phyloP scores from a whole-genome alignment of 2,797 vertebrate genomes.

The Trachurus trachurus region DNA sequence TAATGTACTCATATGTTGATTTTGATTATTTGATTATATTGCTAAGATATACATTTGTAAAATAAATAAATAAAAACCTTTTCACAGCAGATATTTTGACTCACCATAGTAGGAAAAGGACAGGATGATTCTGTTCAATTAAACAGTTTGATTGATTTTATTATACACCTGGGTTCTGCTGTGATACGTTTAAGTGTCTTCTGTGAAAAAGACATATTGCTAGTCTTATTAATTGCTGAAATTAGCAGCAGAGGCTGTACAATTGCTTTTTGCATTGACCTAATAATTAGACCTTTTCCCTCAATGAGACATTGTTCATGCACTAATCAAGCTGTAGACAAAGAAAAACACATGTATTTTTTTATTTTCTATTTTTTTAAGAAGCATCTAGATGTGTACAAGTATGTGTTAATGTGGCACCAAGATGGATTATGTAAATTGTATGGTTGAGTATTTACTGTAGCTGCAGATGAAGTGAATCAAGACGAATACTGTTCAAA shows the following conservation, averaged over 20 bases:
- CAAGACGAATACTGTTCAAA: background rate
- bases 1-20: background rate
- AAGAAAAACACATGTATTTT: background rate
- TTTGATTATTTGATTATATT: background rate
- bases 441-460: background rate
- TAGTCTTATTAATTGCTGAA: background rate
- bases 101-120: background rate
- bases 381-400: background rate
- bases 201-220: background rate
- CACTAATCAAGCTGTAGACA: background rate
- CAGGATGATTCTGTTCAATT: background rate
- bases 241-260: background rate
- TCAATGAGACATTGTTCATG: too few relatives aligned
- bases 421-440: background rate
- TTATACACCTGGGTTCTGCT: background rate
- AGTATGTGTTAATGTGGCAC: background rate
- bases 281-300: too few relatives aligned
- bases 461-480: slow-evolving; percentile 5
- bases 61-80: background rate
- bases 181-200: background rate
- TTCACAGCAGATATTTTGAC: background rate
- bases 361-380: slow-evolving; percentile 4
- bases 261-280: too few relatives aligned
- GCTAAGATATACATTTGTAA: background rate
- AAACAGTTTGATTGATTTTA: background rate